Percentiles rank a stretch among this genome's conserved stretches.
Evolutionary conservation across 2,888 invertebrate species (phyloP).

Genomic region (Sesamia inferens): DNA sequence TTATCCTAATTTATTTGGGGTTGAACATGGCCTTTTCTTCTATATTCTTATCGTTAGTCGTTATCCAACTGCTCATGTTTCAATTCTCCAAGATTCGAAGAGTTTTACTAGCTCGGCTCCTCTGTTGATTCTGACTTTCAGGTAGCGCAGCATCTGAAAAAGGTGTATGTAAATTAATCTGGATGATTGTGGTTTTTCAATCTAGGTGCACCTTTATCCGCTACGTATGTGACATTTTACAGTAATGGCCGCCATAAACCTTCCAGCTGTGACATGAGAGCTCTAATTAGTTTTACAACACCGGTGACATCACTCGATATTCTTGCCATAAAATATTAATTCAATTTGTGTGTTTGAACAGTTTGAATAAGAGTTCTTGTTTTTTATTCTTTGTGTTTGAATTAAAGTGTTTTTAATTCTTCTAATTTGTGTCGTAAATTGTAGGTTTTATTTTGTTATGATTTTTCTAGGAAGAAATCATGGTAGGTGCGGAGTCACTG

Average conservation of each 20-base stretch:
- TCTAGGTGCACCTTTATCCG: conserved; percentile 21
- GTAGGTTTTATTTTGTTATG: conserved; percentile 10
- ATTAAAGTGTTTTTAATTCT: conserved; percentile 68
- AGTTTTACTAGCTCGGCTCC: not conserved
- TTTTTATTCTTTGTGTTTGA: conserved; percentile 30
- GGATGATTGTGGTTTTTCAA: no score
- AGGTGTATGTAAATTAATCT: not conserved
- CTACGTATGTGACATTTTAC: conserved; percentile 61
- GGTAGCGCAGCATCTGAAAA: not conserved
- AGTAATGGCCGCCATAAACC: conserved; percentile 69
- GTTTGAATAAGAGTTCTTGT: conserved; percentile 27
- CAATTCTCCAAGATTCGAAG: not conserved
- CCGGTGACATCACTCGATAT: conserved; percentile 71
- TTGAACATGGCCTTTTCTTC: not conserved
- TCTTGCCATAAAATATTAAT: conserved; percentile 72
- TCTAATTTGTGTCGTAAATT: conserved; percentile 54
- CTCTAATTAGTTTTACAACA: conserved; percentile 79
- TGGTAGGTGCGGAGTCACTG: no score
- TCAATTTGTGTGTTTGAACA: conserved; percentile 70
- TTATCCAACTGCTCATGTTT: not conserved
- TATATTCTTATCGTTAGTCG: no score
- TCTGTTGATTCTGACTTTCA: not conserved
- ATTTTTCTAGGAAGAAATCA: no score
- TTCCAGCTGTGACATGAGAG: conserved; percentile 69
- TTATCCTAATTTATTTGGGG: not conserved